A percentile compares a stretch with the other conserved stretches of the same genome.
Evolutionary conservation across 2,113 vertebrate genomes (phyloP).

Genomic region (Mormoops blainvillei): DNA sequence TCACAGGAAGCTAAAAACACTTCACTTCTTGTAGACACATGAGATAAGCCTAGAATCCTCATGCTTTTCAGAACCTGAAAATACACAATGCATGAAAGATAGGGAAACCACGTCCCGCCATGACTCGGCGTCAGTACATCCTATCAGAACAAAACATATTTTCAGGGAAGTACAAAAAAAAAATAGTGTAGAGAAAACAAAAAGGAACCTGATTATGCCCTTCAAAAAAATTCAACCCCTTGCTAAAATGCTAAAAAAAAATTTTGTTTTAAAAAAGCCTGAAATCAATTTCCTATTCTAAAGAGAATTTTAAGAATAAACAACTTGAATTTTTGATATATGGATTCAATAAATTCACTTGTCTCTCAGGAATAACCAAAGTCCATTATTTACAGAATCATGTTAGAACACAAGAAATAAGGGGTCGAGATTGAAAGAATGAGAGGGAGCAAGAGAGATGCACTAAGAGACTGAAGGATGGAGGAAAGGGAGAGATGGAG

Average conservation of each 20-base stretch:
- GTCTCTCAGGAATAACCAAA: not conserved
- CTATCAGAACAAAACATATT: not conserved
- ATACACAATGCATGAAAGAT: not conserved
- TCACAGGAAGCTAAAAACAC: not conserved
- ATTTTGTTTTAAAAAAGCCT: not conserved
- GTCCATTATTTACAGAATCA: slow-evolving; percentile 1
- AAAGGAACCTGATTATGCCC: not conserved
- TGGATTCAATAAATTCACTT: not conserved
- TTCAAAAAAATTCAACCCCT: not conserved
- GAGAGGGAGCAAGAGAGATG: not conserved
- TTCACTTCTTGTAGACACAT: not conserved
- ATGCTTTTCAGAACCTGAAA: not conserved
- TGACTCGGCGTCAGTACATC: not conserved
- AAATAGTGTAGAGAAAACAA: not conserved
- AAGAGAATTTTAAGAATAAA: slow-evolving; percentile 16
- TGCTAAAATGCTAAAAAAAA: not conserved
- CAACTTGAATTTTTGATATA: not conserved
- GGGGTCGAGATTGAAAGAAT: not conserved
- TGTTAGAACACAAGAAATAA: not conserved
- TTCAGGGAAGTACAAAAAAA: not conserved
- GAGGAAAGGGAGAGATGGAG: not conserved
- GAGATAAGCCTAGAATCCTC: not conserved
- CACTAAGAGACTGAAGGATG: not conserved
- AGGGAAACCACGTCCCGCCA: not conserved
- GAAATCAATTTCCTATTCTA: slow-evolving; percentile 19